A percentile compares a stretch with the other conserved stretches of the same genome.
phyloP scores from a whole-genome alignment of 1,140 invertebrate genomes.

The Halotydeus destructor region DNA sequence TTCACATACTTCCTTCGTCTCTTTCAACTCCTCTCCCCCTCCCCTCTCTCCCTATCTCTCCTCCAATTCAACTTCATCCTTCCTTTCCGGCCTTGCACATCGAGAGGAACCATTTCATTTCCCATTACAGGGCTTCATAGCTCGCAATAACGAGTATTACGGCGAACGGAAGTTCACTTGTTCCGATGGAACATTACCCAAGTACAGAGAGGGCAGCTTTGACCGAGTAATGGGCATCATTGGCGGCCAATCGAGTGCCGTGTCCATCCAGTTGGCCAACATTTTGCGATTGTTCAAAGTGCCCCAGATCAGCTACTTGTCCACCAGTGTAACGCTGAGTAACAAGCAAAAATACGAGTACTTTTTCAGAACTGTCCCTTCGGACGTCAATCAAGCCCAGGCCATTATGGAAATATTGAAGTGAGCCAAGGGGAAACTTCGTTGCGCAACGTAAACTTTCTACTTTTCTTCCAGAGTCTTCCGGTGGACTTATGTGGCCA shows the following conservation, averaged over 20 bases:
- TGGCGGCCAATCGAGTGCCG: constrained; percentile 33
- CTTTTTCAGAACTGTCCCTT: constrained; percentile 81
- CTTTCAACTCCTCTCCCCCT: background rate
- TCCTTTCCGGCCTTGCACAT: too few relatives aligned
- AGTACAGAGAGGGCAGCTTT: constrained; percentile 35
- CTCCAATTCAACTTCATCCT: background rate
- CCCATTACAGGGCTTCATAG: constrained; percentile 18
- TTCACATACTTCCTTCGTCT: background rate
- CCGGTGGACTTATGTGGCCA: constrained; percentile 79
- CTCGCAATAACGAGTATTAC: constrained; percentile 83
- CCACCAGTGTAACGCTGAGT: constrained; percentile 75
- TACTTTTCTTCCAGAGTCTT: constrained; percentile 25
- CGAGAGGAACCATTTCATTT: background rate
- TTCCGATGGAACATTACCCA: constrained; percentile 41
- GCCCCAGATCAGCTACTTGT: constrained; percentile 48
- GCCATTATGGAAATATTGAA: constrained; percentile 83
- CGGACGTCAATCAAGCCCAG: constrained; percentile 78
- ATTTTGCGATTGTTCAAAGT: constrained; percentile 33
- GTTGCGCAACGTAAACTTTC: too few relatives aligned
- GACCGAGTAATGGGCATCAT: constrained; percentile 62
- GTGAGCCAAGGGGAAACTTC: constrained; percentile 27
- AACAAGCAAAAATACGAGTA: constrained; percentile 88
- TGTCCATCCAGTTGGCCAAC: constrained; percentile 35
- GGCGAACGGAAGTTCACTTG: constrained; percentile 55
- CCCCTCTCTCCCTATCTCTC: background rate